These are phyloP conservation scores for Camelus bactrianus DNA, from an alignment of 2,113 vertebrate genomes.

Conservation along the genomic window DNA sequence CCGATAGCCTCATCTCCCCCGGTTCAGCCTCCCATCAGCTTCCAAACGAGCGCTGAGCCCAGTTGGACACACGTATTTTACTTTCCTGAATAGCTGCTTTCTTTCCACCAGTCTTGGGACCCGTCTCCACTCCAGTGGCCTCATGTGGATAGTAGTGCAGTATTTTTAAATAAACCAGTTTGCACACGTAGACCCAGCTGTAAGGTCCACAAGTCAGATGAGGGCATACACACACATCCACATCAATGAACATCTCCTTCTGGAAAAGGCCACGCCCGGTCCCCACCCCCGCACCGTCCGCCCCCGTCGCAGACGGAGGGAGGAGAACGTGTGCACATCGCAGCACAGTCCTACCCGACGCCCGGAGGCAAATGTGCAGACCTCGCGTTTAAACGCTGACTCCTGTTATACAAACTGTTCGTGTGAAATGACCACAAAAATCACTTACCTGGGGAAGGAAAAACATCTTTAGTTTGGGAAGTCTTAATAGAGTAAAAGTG, in stretches of 20 bases:
- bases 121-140: constrained; percentile 17
- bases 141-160: constrained; percentile 60
- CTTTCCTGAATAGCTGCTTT: constrained; percentile 54
- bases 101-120: constrained; percentile 61
- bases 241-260: constrained; percentile 23
- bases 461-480: not conserved
- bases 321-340: not conserved
- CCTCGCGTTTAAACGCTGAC: not conserved
- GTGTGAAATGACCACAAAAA: constrained; percentile 29
- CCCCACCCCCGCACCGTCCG: not conserved
- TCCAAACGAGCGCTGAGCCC: constrained; percentile 28
- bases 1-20: not conserved
- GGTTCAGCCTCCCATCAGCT: not conserved
- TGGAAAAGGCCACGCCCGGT: constrained; percentile 25
- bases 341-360: not conserved
- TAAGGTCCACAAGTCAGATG: constrained; percentile 35
- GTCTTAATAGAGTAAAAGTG: not conserved
- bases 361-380: not conserved
- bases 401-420: not conserved
- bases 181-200: constrained; percentile 26
- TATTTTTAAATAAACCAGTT: constrained; percentile 65
- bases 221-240: not conserved
- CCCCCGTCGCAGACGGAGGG: not conserved
- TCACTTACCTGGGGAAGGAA: not conserved
- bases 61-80: constrained; percentile 32